Evolutionary conservation across 2,113 vertebrate species (phyloP).

Genomic region (Tor tambroides): DNA sequence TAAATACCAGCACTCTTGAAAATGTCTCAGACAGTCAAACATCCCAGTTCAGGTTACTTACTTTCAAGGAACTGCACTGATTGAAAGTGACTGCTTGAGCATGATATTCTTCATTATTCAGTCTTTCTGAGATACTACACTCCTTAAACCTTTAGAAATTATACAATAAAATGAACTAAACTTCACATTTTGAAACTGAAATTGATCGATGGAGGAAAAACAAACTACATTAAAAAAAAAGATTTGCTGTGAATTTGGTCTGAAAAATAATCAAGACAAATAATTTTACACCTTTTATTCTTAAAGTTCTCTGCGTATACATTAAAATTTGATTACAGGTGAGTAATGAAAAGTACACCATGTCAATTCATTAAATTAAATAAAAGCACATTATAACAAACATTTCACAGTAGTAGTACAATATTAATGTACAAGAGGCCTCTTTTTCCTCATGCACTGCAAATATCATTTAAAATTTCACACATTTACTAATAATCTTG

Average conservation of each 20-base stretch:
- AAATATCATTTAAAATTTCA: slow-evolving; percentile 39
- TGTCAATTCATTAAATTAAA: slow-evolving; percentile 13
- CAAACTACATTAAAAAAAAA: not conserved
- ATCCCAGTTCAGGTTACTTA: too few relatives aligned
- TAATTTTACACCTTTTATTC: not conserved
- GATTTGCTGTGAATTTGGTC: not conserved
- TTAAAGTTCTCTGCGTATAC: not conserved
- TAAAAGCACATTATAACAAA: not conserved
- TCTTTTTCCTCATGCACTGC: slow-evolving; percentile 3
- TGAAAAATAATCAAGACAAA: not conserved
- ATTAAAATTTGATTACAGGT: not conserved
- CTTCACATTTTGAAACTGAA: not conserved
- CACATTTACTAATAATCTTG: not conserved
- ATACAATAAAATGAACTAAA: not conserved
- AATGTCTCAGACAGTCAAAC: too few relatives aligned
- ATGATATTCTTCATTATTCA: not conserved
- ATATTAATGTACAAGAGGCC: not conserved
- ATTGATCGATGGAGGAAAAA: not conserved
- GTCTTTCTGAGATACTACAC: not conserved
- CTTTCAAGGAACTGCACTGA: too few relatives aligned
- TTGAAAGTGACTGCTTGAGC: too few relatives aligned
- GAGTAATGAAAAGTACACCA: not conserved
- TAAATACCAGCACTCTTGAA: too few relatives aligned
- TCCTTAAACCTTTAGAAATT: not conserved
- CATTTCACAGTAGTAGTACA: not conserved